Evolutionary conservation across 2,888 invertebrate species (phyloP).

Genomic region (Lithodes maja): DNA sequence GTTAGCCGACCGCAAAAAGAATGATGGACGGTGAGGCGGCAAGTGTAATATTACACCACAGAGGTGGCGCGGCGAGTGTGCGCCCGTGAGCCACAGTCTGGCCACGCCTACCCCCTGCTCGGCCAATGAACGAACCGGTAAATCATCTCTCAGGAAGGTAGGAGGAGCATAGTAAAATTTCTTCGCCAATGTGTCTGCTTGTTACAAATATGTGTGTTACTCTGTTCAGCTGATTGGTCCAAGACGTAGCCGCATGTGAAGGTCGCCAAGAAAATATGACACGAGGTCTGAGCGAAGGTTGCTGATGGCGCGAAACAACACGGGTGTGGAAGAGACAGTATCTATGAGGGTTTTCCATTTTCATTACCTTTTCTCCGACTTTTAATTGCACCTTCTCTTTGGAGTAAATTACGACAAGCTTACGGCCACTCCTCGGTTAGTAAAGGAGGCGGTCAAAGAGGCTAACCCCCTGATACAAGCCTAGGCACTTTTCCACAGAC

Average conservation of each 20-base stretch:
- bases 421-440: conserved; percentile 36
- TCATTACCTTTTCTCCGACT: conserved; percentile 56
- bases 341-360: conserved; percentile 62
- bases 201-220: conserved; percentile 56
- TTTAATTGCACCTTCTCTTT: conserved; percentile 55
- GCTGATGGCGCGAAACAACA: conserved; percentile 67
- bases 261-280: conserved; percentile 66
- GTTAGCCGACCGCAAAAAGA: conserved; percentile 65
- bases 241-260: conserved; percentile 61
- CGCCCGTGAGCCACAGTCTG: conserved; percentile 43
- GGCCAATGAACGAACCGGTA: conserved; percentile 45
- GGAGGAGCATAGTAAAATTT: conserved; percentile 46
- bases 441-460: conserved; percentile 45
- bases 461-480: conserved; percentile 14
- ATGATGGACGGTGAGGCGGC: conserved; percentile 63
- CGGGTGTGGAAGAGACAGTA: conserved; percentile 56
- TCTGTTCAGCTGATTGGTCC: conserved; percentile 49
- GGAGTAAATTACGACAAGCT: conserved; percentile 51
- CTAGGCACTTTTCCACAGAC: conserved; percentile 28
- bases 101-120: conserved; percentile 40
- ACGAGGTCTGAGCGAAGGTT: conserved; percentile 60
- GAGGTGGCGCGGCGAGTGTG: conserved; percentile 65
- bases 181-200: conserved; percentile 37
- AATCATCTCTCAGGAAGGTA: conserved; percentile 50
- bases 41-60: conserved; percentile 66